A percentile compares a stretch with the other conserved stretches of the same genome.
These are phyloP conservation scores for Lepus oiostolus DNA, from an alignment of 2,797 vertebrate genomes.

Conservation along the genomic window DNA sequence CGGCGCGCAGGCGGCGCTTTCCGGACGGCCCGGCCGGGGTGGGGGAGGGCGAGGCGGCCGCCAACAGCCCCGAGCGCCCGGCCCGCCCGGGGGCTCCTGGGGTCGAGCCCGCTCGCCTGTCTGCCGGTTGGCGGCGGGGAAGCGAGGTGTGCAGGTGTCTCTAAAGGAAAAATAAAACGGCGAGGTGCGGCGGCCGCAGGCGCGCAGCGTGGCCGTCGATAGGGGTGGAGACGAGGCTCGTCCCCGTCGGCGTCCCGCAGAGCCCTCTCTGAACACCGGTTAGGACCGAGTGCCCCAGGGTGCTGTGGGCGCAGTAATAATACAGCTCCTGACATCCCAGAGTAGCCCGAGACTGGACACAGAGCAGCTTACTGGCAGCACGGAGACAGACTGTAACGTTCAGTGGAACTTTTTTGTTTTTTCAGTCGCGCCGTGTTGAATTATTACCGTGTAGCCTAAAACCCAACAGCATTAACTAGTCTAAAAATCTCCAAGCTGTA, in stretches of 20 bases:
- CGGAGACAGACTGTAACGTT: conserved; percentile 34
- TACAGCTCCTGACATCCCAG: conserved; percentile 71
- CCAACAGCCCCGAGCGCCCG: conserved; percentile 59
- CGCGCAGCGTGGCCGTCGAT: neutral
- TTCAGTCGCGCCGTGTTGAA: conserved; percentile 12
- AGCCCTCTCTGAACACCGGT: neutral
- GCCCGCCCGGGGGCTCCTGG: neutral
- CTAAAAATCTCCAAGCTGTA: neutral
- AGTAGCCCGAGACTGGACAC: conserved; percentile 71
- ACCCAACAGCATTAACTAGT: neutral
- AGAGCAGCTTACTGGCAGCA: conserved; percentile 65
- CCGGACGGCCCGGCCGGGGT: conserved; percentile 13
- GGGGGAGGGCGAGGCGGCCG: conserved; percentile 64
- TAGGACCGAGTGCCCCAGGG: conserved; percentile 12
- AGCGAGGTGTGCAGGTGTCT: conserved; percentile 61
- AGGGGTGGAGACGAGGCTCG: neutral
- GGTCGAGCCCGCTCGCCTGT: neutral
- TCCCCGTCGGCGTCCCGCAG: neutral
- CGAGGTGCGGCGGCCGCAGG: neutral
- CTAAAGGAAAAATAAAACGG: neutral
- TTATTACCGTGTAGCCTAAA: neutral
- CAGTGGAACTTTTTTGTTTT: conserved; percentile 60
- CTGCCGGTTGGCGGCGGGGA: neutral
- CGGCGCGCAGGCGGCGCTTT: conserved; percentile 26
- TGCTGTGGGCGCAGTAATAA: conserved; percentile 40